A percentile compares a stretch with the other conserved stretches of the same genome.
Conservation (phyloP, 2,797 vertebrate species). For the Xiphorhynchus erythropygius region DNA sequence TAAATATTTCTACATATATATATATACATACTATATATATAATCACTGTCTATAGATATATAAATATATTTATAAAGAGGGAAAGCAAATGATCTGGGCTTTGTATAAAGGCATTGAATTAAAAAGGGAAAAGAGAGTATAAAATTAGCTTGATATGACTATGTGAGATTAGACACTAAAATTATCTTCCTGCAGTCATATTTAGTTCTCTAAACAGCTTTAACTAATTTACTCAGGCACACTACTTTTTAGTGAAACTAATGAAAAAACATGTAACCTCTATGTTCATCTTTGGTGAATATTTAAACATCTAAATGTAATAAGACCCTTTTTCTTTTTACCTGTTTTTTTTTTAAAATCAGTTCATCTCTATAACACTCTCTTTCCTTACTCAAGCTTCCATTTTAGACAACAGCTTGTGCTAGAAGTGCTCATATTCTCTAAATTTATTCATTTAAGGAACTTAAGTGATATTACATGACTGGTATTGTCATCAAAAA, state of each 20-base stretch:
- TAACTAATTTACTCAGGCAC: conserved; percentile 1
- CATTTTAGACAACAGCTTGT: not conserved
- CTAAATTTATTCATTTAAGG: not conserved
- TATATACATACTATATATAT: not conserved
- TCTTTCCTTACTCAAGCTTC: not conserved
- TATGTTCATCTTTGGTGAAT: not conserved
- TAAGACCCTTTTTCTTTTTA: not conserved
- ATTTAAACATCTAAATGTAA: not conserved
- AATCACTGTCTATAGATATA: not conserved
- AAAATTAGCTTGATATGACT: conserved; percentile 37
- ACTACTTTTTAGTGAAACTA: not conserved
- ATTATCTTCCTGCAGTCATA: not conserved
- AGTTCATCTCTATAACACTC: not conserved
- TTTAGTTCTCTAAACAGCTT: conserved; percentile 29
- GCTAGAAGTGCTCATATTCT: not conserved
- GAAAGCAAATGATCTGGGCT: not conserved
- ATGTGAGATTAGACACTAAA: conserved; percentile 32
- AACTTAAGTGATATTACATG: not conserved
- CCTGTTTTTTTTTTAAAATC: not conserved
- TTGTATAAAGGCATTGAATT: not conserved
- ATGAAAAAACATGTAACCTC: not conserved
- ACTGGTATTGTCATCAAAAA: not conserved
- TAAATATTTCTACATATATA: not conserved
- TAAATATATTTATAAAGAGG: not conserved
- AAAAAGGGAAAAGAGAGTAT: not conserved